Evolutionary conservation across 2,797 vertebrate genomes (phyloP).

Genomic region (Dendrocincla tyrannina): DNA sequence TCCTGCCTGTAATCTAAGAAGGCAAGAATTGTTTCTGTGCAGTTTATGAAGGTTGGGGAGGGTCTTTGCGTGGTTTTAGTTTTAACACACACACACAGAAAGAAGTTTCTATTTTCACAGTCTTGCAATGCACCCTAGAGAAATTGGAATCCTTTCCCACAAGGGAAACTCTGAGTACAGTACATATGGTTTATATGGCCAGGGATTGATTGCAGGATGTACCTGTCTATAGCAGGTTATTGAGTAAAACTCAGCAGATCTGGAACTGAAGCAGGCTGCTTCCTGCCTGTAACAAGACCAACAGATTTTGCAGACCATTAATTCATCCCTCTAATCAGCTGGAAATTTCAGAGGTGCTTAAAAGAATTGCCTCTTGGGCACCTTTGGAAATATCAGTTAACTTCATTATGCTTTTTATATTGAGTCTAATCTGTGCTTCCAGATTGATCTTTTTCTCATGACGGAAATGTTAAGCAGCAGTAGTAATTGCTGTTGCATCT

Average conservation of each 20-base stretch:
- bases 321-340: constrained; percentile 7
- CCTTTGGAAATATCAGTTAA: constrained; percentile 6
- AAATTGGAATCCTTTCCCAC: background rate
- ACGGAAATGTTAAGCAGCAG: background rate
- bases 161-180: background rate
- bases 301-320: background rate
- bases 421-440: background rate
- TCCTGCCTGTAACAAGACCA: background rate
- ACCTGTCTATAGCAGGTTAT: background rate
- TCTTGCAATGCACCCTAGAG: background rate
- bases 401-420: background rate
- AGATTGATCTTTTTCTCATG: background rate
- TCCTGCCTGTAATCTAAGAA: background rate
- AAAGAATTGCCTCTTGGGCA: constrained; percentile 8
- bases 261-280: background rate
- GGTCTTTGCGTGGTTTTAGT: background rate
- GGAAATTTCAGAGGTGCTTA: background rate
- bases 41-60: background rate
- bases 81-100: background rate
- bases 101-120: background rate
- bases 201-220: background rate
- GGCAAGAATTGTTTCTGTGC: background rate
- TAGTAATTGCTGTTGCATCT: background rate
- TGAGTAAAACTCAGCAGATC: background rate
- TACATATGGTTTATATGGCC: background rate